Percentiles rank a stretch among this genome's conserved stretches.
phyloP scores from a whole-genome alignment of 2,888 invertebrate species.

The Phengaris alcon region DNA sequence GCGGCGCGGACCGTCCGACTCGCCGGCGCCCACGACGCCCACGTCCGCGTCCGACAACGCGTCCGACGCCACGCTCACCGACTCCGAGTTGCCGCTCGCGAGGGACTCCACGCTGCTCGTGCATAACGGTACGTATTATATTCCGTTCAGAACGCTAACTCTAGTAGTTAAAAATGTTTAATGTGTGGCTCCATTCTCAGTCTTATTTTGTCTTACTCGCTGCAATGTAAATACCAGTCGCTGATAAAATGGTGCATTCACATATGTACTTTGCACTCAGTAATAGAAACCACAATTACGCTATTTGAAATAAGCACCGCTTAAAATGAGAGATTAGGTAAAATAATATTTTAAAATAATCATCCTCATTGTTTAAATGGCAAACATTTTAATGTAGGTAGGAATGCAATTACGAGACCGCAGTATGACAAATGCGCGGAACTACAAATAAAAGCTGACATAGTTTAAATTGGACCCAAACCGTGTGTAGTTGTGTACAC shows the following conservation, averaged over 20 bases:
- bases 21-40: slow-evolving; percentile 84
- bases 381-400: slow-evolving; percentile 20
- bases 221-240: too few species aligned
- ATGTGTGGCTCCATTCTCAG: too few species aligned
- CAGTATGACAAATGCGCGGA: slow-evolving; percentile 69
- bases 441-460: slow-evolving; percentile 75
- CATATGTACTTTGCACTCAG: background rate
- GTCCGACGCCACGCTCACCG: slow-evolving; percentile 90
- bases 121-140: slow-evolving; percentile 84
- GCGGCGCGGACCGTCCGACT: slow-evolving; percentile 84
- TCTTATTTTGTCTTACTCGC: too few species aligned
- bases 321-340: background rate
- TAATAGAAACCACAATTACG: background rate
- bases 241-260: too few species aligned
- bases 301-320: background rate
- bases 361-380: background rate
- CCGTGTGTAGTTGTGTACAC: slow-evolving; percentile 59
- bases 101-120: slow-evolving; percentile 89
- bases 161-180: too few species aligned
- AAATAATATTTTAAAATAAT: slow-evolving; percentile 10
- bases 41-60: slow-evolving; percentile 87
- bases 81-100: slow-evolving; percentile 89
- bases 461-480: slow-evolving; percentile 77
- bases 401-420: slow-evolving; percentile 41
- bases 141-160: too few species aligned